Base-by-base conservation (phyloP, 2,797 vertebrate species). In the Gastrophryne carolinensis region DNA sequence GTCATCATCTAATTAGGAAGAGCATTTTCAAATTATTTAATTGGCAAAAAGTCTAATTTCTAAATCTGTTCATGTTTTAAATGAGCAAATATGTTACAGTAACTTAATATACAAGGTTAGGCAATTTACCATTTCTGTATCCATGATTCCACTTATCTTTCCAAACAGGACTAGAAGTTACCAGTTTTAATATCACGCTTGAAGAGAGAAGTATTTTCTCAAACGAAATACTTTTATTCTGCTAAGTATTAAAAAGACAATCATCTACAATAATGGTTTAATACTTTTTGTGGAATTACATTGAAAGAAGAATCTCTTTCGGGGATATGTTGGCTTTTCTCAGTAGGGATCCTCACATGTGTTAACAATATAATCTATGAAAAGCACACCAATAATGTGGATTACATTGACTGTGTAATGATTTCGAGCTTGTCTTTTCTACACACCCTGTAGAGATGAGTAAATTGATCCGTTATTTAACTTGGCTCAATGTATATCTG, bases 131-230 rank as follows among this genome's bases (percentile, higher is more conserved):
- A 72, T 83, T 89, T 91, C 87, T 87, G 91, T 90, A 90, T 90
- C 85, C 89, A 83, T 86, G 89, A 89, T 90, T 86, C 90, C 87
- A 86, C 88, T 90, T 89, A 88, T 91, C 91, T 92, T 92, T 89
- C 89, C 91, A 84, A 81, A 79, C n/a, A n/a, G 84, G 88, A 86
- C 93, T 91, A 93, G 91, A 89, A 92, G 87, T 87, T 89, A 92
- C 86, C 87, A 91, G 86, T 89, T 95, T 94, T 94, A 95, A 95
- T 96, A 95, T 92, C 92, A 94, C 93, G 93, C 93, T 95, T 93
- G 93, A 91, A 89, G 88, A 90, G 90, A 91, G 84, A 91, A 84
- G 85, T 86, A 83, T 85, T 87, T 91, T 91, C 88, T 87, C 80
- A 90, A 90, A 89, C 89, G 87, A 80, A 87, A 87, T 81, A 81